Evolutionary conservation across 2,797 vertebrate genomes (phyloP), one percentile per base, ranked within the genome.

Genomic region (Buphagus erythrorhynchus): DNA sequence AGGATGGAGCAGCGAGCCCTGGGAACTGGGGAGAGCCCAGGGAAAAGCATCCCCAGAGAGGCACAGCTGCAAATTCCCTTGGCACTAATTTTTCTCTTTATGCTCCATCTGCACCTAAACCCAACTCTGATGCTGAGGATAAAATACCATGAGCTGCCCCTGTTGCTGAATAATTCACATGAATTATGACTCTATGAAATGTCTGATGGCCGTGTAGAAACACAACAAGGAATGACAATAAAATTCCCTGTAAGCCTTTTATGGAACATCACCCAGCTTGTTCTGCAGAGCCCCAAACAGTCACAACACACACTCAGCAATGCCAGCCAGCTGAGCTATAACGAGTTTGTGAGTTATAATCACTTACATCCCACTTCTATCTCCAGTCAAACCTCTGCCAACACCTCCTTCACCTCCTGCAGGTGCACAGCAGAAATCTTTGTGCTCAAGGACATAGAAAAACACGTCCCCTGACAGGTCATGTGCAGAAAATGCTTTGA

Each of bases 241-340:
- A 65, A 67, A 80, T 36, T 55, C 73, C 55, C 20, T 5, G 4
- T 10, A 26, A 57, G 13, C 1, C 0, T 6, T 7, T 63, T 5
- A 16, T 15, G 43, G 52, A 35, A 38, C 19, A 13, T 40, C 25
- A 36, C 6, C 16, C 1, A 0, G 2, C 13, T n/a, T 9, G 14
- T 7, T 52, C 69, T 68, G 68, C 65, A 52, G 57, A 52, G n/a
- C 52, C 57, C 25, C 77, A 46, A 2, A n/a, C 9, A 48, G 22
- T 10, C 68, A 11, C 42, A 16, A 8, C 5, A 3, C 22, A 1
- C 8, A 12, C 26, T 51, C 61, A 69, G 61, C 42, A 45, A 16
- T 2, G 5, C 40, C 46, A 82, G 6, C 22, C 55, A 12, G 24
- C 0, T 26, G n/a, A 51, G n/a, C 51, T 2, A 5, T 1, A 33